Evolutionary conservation across 2,888 invertebrate species (phyloP), one percentile per base, ranked within the genome.

Genomic region (Loripinus fragilis): DNA sequence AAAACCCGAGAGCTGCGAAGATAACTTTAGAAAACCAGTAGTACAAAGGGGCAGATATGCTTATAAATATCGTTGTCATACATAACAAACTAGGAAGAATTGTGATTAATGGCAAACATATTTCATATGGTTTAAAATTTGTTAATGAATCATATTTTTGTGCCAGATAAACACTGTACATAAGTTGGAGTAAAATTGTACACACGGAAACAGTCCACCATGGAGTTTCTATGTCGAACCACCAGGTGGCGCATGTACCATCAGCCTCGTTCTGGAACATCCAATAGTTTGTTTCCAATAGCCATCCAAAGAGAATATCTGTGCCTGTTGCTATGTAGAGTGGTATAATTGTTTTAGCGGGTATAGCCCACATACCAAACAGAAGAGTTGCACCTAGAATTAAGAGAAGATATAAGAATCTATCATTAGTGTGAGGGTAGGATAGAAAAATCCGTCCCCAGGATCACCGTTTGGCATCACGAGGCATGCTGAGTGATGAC

Each of bases 201-300:
- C 3, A 30, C 3, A 60, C 15, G 10, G 60, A 60, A 33, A 30
- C 33, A 1, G 60, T 60, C 60, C 60, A 60, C 60, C 60, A 60
- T 60, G 60, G 60, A 25, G 17, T 33, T 60, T 33, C 60, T 33
- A 8, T 17, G 33, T 60, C 60, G 33, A 3, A 10, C 60, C 30
- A 60, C 33, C 33, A 33, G 23, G 17, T 33, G 33, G 12, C 8
- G 60, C 60, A 60, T 33, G 33, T 60, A 20, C 60, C 60, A 33
- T 60, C 33, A 17, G 60, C 60, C 60, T 60, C 60, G 60, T 60
- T 60, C 17, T 60, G 60, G 20, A 17, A 60, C 60, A 60, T 33
- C 33, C 60, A 33, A 17, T 60, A 60, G 60, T 33, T 33, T 33
- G 17, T 1, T 33, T 60, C 33, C 17, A 60, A 28, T 33, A 60